A percentile compares a stretch with the other conserved stretches of the same genome.
Conservation (phyloP, 1,140 invertebrate species). For the Eumaeus atala region DNA sequence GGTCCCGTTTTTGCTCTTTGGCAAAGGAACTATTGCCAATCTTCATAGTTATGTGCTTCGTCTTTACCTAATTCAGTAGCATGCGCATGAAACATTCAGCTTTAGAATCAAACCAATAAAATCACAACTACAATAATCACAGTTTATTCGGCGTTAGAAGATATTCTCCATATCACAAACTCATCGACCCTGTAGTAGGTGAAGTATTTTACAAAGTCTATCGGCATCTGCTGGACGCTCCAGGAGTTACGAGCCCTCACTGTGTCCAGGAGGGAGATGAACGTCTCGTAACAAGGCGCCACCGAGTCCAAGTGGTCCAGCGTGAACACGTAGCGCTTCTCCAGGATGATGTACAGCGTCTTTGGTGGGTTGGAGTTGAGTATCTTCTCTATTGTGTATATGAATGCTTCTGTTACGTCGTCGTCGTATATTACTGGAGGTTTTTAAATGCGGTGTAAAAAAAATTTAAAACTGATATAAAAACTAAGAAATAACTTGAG, state of each 20-base stretch:
- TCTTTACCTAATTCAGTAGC: no score
- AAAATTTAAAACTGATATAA: neutral
- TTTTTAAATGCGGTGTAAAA: no score
- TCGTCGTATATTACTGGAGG: constrained; percentile 91
- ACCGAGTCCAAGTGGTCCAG: constrained; percentile 84
- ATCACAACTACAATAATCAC: constrained; percentile 20
- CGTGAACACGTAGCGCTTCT: constrained; percentile 92
- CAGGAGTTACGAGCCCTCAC: constrained; percentile 71
- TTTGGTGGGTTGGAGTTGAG: constrained; percentile 76
- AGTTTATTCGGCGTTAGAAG: constrained; percentile 16
- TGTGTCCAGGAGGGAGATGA: constrained; percentile 77
- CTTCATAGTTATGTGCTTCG: no score
- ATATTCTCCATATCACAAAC: constrained; percentile 84
- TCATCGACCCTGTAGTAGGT: constrained; percentile 86
- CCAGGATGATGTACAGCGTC: constrained; percentile 84
- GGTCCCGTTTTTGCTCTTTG: no score
- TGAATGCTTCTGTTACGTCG: constrained; percentile 86
- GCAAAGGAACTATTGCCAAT: no score
- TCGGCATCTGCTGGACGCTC: constrained; percentile 77
- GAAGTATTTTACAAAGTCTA: constrained; percentile 89
- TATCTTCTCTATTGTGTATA: constrained; percentile 82
- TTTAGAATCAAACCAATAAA: constrained; percentile 23
- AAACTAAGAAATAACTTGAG: no score
- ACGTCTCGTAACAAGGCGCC: constrained; percentile 90
- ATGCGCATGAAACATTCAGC: no score